Conservation (phyloP, 2,797 vertebrate species). For the Chaunax sp. region DNA sequence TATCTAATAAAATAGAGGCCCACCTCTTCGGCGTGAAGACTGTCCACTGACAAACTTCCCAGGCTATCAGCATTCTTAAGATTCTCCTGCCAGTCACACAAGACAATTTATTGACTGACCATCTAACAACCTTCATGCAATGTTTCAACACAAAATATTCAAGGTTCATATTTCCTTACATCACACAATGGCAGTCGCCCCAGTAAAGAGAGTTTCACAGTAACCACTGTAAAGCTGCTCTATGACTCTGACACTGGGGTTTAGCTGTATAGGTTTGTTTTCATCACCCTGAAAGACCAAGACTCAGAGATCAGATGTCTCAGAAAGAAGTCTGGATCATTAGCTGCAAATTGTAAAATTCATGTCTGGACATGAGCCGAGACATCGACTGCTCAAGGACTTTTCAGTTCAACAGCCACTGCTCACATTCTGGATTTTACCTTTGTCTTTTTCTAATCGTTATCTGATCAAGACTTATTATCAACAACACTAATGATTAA, state of each 20-base stretch:
- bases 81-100: constrained; percentile 82
- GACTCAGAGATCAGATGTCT: constrained; percentile 26
- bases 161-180: constrained; percentile 8
- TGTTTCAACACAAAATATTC: constrained; percentile 21
- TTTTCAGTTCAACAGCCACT: constrained; percentile 15
- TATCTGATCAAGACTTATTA: neutral
- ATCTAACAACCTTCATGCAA: constrained; percentile 60
- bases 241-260: constrained; percentile 1
- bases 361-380: constrained; percentile 29
- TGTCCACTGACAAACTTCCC: constrained; percentile 74
- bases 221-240: neutral
- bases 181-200: constrained; percentile 9
- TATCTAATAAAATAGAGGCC: constrained; percentile 84
- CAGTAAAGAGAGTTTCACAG: neutral
- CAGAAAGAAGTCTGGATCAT: constrained; percentile 26
- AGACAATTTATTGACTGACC: constrained; percentile 74
- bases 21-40: constrained; percentile 58
- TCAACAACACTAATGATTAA: no score
- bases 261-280: constrained; percentile 22
- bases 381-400: constrained; percentile 14
- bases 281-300: constrained; percentile 14
- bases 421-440: constrained; percentile 10
- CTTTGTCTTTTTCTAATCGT: neutral
- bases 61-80: constrained; percentile 81
- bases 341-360: constrained; percentile 11